phyloP scores from a whole-genome alignment of 2,888 invertebrate species.

The Rhabditoides inermis region DNA sequence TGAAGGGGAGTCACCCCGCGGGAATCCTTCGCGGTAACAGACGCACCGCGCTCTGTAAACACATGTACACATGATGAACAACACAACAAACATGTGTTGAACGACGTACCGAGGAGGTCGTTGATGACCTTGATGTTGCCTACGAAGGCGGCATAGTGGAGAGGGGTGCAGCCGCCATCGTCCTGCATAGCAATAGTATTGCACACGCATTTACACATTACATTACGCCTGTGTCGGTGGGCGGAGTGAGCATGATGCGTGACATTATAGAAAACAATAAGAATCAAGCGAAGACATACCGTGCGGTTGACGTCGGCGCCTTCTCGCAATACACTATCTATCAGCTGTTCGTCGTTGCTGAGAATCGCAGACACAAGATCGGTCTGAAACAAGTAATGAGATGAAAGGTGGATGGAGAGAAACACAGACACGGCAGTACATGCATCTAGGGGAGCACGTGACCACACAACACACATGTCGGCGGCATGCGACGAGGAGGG shows the following conservation, averaged over 20 bases:
- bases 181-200: neutral
- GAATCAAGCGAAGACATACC: no score
- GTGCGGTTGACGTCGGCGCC: constrained; percentile 5
- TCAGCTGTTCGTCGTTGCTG: neutral
- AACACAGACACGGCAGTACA: neutral
- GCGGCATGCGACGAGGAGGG: no score
- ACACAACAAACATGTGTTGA: no score
- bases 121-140: constrained; percentile 4
- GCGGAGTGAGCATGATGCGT: no score
- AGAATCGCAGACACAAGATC: constrained; percentile 7
- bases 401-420: neutral
- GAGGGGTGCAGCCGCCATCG: constrained; percentile 3
- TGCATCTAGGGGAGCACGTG: no score
- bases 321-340: neutral
- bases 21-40: no score
- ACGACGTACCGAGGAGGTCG: constrained; percentile 1
- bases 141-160: constrained; percentile 6
- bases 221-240: neutral
- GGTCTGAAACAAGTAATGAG: neutral
- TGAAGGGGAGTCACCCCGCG: no score
- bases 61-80: no score
- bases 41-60: no score
- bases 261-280: no score
- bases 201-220: neutral
- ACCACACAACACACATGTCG: no score